A percentile compares a stretch with the other conserved stretches of the same genome.
These are phyloP conservation scores for Scaptomyza montana DNA, from an alignment of 1,140 invertebrate species.

Conservation along the genomic window DNA sequence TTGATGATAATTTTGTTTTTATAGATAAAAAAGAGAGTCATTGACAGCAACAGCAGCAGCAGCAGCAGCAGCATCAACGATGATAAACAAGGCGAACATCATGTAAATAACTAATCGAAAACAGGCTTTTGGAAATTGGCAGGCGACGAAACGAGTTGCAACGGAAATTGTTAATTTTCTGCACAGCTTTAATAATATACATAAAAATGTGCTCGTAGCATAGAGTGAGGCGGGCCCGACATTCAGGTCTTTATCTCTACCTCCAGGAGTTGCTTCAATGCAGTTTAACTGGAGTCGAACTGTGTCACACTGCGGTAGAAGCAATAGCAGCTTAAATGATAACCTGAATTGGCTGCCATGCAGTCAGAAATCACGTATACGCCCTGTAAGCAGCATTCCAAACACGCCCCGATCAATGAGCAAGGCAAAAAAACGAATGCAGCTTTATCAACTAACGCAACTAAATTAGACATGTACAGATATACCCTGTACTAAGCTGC, in stretches of 20 bases:
- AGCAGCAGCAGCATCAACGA: neutral
- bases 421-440: neutral
- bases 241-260: too few species aligned
- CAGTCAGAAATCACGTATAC: conserved; percentile 42
- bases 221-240: too few species aligned
- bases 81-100: conserved; percentile 39
- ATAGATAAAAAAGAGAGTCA: conserved; percentile 40
- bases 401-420: conserved; percentile 21
- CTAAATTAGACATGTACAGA: neutral
- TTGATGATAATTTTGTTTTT: conserved; percentile 41
- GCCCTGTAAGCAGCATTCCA: conserved; percentile 33
- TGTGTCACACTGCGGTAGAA: neutral
- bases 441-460: neutral
- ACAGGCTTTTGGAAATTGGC: conserved; percentile 39
- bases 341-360: conserved; percentile 2
- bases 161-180: conserved; percentile 51
- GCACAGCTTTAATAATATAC: conserved; percentile 31
- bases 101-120: conserved; percentile 53
- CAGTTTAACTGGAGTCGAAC: neutral
- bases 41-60: conserved; percentile 35
- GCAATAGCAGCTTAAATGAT: neutral
- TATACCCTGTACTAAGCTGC: too few species aligned
- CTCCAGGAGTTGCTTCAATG: neutral
- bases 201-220: neutral
- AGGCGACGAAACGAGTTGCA: conserved; percentile 40